Evolutionary conservation across 2,113 vertebrate genomes (phyloP).

Genomic region (Ursus arctos): DNA sequence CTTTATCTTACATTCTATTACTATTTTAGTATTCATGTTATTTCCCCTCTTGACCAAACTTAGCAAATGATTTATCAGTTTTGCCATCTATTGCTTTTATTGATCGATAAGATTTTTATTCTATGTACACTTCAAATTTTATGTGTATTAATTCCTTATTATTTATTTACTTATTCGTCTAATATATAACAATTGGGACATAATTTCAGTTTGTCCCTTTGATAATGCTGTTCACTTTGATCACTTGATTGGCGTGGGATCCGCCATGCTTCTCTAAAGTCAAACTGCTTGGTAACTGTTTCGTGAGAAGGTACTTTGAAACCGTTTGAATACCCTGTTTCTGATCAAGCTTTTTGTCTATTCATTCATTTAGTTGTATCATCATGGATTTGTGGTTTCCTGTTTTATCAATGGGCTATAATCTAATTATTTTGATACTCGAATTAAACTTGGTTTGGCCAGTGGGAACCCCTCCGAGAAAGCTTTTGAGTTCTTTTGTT

Average conservation of each 20-base stretch:
- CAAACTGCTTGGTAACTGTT: neutral
- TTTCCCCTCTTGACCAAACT: neutral
- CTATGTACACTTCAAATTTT: neutral
- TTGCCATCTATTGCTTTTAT: neutral
- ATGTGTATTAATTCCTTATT: neutral
- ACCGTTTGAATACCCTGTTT: constrained; percentile 2
- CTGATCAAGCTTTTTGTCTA: neutral
- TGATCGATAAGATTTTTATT: neutral
- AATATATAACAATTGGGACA: neutral
- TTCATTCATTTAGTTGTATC: neutral
- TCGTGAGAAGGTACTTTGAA: neutral
- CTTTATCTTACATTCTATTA: neutral
- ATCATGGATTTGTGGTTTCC: neutral
- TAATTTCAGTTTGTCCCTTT: neutral
- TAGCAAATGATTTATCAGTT: neutral
- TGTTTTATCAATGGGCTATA: neutral
- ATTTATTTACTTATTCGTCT: neutral
- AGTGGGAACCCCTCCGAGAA: neutral
- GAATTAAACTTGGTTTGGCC: neutral
- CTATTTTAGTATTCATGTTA: neutral
- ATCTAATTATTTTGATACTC: neutral
- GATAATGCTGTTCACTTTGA: neutral
- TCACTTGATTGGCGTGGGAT: neutral
- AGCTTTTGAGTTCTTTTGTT: neutral
- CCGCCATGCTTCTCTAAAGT: neutral